phyloP scores from a whole-genome alignment of 2,888 invertebrate genomes.

The Drosophila paracracens region DNA sequence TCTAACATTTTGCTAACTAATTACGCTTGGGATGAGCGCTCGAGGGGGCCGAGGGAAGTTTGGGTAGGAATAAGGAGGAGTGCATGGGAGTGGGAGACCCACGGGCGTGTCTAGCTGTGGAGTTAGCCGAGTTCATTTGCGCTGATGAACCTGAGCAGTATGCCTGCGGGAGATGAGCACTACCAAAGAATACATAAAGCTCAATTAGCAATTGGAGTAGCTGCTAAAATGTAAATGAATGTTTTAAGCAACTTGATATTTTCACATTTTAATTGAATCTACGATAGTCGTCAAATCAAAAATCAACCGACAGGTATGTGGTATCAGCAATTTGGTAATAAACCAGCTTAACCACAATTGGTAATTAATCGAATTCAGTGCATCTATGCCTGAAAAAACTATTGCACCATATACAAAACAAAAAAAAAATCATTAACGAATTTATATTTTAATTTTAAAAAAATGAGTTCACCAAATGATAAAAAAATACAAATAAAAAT shows the following conservation, averaged over 20 bases:
- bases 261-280: neutral
- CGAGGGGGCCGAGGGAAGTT: neutral
- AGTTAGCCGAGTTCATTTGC: constrained; percentile 53
- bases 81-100: neutral
- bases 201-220: constrained; percentile 41
- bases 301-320: neutral
- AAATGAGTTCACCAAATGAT: no score
- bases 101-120: constrained; percentile 3
- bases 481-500: neutral
- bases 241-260: neutral
- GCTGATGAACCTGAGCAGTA: constrained; percentile 56
- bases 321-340: neutral
- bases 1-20: constrained; percentile 74
- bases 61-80: neutral
- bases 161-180: constrained; percentile 37
- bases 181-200: constrained; percentile 47
- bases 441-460: neutral
- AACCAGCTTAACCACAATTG: neutral
- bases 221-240: constrained; percentile 6
- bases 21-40: constrained; percentile 53
- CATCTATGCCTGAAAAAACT: neutral
- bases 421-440: no score
- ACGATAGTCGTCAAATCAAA: neutral
- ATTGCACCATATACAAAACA: neutral
- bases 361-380: neutral